A percentile compares a stretch with the other conserved stretches of the same genome.
Conservation (phyloP, 2,113 vertebrate species). For the Thalassoma bifasciatum region DNA sequence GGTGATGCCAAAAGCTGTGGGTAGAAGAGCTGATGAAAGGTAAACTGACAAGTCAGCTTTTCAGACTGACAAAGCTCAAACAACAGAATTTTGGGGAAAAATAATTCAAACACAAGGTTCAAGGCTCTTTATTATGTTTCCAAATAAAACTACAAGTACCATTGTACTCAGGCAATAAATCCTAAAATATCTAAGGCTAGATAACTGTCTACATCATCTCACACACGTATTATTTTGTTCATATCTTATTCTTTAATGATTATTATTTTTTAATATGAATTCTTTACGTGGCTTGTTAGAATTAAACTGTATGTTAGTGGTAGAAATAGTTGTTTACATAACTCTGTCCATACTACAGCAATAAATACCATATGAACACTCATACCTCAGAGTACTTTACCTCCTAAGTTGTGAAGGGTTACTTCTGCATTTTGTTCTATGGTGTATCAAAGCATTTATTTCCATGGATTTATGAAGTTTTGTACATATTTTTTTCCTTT, state of each 20-base stretch:
- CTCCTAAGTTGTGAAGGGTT: conserved; percentile 68
- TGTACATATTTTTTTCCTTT: conserved; percentile 33
- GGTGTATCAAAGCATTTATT: conserved; percentile 26
- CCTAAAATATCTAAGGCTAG: neutral
- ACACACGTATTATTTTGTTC: conserved; percentile 26
- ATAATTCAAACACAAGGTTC: no score
- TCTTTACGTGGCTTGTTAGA: conserved; percentile 31
- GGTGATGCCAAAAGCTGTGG: neutral
- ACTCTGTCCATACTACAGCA: conserved; percentile 51
- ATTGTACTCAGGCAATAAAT: no score
- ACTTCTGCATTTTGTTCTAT: conserved; percentile 46
- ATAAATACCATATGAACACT: conserved; percentile 54
- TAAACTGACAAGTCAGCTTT: neutral
- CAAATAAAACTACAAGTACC: no score
- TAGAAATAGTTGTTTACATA: conserved; percentile 65
- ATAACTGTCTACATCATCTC: conserved; percentile 37
- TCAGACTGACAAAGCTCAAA: neutral
- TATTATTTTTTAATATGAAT: conserved; percentile 34
- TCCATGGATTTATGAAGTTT: conserved; percentile 13
- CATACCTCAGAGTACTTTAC: conserved; percentile 78
- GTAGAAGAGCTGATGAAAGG: neutral
- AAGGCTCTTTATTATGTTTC: no score
- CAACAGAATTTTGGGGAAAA: no score
- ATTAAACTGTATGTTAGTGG: conserved; percentile 32
- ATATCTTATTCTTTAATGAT: conserved; percentile 40